A percentile compares a stretch with the other conserved stretches of the same genome.
phyloP scores from a whole-genome alignment of 2,888 invertebrate species.

The Callyntrura guangdongensis region DNA sequence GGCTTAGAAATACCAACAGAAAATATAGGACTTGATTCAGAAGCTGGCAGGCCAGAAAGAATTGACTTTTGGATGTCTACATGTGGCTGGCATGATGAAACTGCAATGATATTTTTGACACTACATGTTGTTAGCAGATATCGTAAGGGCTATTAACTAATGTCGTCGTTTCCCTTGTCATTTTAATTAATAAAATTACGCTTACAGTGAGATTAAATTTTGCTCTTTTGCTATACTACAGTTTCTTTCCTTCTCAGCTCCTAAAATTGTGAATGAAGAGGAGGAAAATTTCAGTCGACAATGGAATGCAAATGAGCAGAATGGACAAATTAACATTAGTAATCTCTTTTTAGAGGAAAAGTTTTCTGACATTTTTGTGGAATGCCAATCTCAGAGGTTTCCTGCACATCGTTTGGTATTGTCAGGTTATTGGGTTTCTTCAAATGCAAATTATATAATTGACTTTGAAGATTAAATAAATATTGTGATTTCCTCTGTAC shows the following conservation, averaged over 20 bases:
- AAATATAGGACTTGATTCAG: neutral
- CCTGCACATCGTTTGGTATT: slow-evolving; percentile 78
- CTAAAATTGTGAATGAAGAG: slow-evolving; percentile 75
- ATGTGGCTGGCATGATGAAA: slow-evolving; percentile 77
- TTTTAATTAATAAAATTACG: too few relatives aligned
- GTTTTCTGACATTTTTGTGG: slow-evolving; percentile 67
- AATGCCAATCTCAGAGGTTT: slow-evolving; percentile 67
- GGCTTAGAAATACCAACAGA: slow-evolving; percentile 63
- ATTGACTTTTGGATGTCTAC: slow-evolving; percentile 77
- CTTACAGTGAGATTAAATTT: too few relatives aligned
- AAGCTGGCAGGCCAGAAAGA: neutral
- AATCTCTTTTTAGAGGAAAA: slow-evolving; percentile 57
- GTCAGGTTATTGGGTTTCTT: slow-evolving; percentile 51
- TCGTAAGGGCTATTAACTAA: too few relatives aligned
- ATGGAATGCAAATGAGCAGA: too few relatives aligned
- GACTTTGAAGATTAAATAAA: neutral
- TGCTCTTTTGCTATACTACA: neutral
- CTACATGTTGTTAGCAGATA: slow-evolving; percentile 67
- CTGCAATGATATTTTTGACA: slow-evolving; percentile 69
- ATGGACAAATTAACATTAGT: slow-evolving; percentile 58
- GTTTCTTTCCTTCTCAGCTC: slow-evolving; percentile 54
- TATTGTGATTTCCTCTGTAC: neutral
- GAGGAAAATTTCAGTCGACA: slow-evolving; percentile 55
- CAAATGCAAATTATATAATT: neutral
- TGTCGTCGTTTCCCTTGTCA: too few relatives aligned